A percentile compares a stretch with the other conserved stretches of the same genome.
Evolutionary conservation across 2,888 invertebrate species (phyloP).

Genomic region (Ametastegia equiseti): DNA sequence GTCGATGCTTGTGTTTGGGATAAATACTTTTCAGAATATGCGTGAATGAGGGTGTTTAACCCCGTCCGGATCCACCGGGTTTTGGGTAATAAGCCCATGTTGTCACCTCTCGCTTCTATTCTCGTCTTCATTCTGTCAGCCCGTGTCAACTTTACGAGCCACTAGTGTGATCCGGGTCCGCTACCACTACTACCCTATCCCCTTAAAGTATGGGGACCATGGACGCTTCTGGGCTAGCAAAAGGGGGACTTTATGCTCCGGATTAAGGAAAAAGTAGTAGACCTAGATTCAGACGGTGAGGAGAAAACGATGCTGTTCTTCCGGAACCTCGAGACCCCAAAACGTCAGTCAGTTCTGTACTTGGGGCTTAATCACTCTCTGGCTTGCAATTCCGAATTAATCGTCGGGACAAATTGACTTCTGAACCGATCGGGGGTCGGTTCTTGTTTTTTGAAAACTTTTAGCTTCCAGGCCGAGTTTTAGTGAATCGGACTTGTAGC

Average conservation of each 20-base stretch:
- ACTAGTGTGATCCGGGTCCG: constrained; percentile 29
- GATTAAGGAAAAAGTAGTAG: constrained; percentile 23
- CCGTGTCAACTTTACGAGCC: constrained; percentile 35
- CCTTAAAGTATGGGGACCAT: neutral
- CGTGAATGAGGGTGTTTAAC: constrained; percentile 31
- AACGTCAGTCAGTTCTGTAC: constrained; percentile 32
- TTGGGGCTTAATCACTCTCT: constrained; percentile 24
- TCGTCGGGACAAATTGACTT: constrained; percentile 7
- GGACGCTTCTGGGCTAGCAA: neutral
- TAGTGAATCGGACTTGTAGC: too few species aligned
- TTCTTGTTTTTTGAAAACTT: neutral
- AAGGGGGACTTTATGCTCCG: neutral
- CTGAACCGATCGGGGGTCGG: neutral
- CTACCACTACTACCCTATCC: neutral
- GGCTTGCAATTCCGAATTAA: constrained; percentile 33
- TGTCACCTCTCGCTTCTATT: constrained; percentile 53
- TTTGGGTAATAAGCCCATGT: constrained; percentile 54
- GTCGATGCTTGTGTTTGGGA: neutral
- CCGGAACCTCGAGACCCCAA: constrained; percentile 33
- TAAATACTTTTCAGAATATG: constrained; percentile 14
- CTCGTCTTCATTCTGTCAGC: constrained; percentile 40
- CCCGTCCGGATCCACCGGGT: neutral
- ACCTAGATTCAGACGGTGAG: constrained; percentile 46
- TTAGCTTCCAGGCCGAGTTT: neutral
- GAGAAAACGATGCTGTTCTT: constrained; percentile 47